Evolutionary conservation across 2,113 vertebrate genomes (phyloP).

Genomic region (Motacilla tschutschensis): DNA sequence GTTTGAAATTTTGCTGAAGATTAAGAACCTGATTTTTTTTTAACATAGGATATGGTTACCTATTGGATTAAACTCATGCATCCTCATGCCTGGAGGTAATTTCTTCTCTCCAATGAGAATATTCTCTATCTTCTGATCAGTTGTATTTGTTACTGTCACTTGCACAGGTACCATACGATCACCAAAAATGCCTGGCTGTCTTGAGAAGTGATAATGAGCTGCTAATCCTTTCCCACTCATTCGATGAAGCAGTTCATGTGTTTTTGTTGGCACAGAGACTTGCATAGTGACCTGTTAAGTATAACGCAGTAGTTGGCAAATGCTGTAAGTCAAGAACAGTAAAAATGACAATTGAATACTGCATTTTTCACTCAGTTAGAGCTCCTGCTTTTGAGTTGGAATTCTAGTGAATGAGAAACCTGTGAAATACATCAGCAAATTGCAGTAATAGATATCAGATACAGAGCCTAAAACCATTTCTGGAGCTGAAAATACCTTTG

Average conservation of each 20-base stretch:
- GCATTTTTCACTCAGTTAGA: neutral
- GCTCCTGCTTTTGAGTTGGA: neutral
- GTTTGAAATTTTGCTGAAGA: neutral
- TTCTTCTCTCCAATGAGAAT: conserved; percentile 82
- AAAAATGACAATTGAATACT: neutral
- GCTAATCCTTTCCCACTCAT: conserved; percentile 94
- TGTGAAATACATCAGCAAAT: neutral
- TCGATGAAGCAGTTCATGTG: conserved; percentile 87
- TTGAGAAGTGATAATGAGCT: conserved; percentile 87
- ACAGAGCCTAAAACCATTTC: neutral
- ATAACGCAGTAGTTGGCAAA: conserved; percentile 17
- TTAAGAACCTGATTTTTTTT: neutral
- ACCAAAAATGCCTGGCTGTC: conserved; percentile 84
- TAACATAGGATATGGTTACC: conserved; percentile 58
- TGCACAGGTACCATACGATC: conserved; percentile 88
- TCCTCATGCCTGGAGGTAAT: conserved; percentile 74
- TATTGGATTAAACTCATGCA: conserved; percentile 86
- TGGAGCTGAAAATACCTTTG: neutral
- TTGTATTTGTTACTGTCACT: conserved; percentile 83
- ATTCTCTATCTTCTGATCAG: conserved; percentile 83
- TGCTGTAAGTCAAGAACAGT: neutral
- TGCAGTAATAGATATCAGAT: neutral
- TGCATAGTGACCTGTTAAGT: conserved; percentile 77
- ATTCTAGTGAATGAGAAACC: neutral
- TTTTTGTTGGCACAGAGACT: conserved; percentile 81